These are phyloP conservation scores for Amitus sp. DNA, from an alignment of 2,888 invertebrate species.

Conservation along the genomic window DNA sequence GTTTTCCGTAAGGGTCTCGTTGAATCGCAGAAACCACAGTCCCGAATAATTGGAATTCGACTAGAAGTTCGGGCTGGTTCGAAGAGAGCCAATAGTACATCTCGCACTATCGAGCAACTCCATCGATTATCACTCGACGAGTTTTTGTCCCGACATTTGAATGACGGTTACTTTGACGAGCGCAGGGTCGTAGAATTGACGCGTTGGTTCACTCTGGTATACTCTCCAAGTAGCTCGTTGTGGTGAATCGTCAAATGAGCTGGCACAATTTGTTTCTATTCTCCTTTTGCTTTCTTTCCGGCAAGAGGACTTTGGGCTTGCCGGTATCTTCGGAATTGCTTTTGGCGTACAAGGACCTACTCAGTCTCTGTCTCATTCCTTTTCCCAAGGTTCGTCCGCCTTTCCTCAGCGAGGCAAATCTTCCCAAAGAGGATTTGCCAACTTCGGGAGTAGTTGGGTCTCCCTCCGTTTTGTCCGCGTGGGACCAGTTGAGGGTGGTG, in stretches of 20 bases:
- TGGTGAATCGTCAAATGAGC: slow-evolving; percentile 63
- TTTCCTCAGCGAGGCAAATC: slow-evolving; percentile 68
- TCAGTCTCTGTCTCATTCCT: slow-evolving; percentile 68
- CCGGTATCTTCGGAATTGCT: slow-evolving; percentile 59
- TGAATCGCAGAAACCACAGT: too few relatives aligned
- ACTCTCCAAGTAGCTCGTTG: slow-evolving; percentile 60
- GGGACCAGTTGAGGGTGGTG: slow-evolving; percentile 81
- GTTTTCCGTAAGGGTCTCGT: too few relatives aligned
- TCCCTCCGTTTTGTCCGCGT: slow-evolving; percentile 59
- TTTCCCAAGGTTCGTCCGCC: slow-evolving; percentile 68
- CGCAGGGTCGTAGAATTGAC: slow-evolving; percentile 34
- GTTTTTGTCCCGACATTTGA: too few relatives aligned
- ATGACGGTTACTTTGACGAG: neutral
- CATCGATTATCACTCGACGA: too few relatives aligned
- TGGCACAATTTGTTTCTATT: slow-evolving; percentile 60
- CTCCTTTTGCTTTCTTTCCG: slow-evolving; percentile 61
- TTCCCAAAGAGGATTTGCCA: slow-evolving; percentile 51
- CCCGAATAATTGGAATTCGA: slow-evolving; percentile 17
- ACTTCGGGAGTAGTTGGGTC: slow-evolving; percentile 22
- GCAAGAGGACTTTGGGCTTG: slow-evolving; percentile 55
- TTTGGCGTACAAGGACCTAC: slow-evolving; percentile 68
- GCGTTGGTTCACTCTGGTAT: slow-evolving; percentile 57
- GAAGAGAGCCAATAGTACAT: neutral
- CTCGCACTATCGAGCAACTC: too few relatives aligned
- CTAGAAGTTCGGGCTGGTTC: slow-evolving; percentile 14